phyloP scores from a whole-genome alignment of 1,140 invertebrate species.

The Delia radicum region DNA sequence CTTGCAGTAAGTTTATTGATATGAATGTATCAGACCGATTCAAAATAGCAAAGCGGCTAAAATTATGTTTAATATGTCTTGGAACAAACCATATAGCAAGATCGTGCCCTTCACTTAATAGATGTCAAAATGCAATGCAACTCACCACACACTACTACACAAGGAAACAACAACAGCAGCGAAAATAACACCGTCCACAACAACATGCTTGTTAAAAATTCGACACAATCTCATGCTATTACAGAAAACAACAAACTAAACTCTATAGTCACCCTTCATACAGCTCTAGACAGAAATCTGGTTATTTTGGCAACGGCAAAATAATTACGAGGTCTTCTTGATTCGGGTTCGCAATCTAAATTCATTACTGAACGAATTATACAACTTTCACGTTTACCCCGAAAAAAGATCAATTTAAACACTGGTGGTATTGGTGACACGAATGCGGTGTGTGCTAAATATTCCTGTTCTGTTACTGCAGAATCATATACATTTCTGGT shows the following conservation, averaged over 20 bases:
- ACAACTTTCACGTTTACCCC: not conserved
- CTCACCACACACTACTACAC: not conserved
- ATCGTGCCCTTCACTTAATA: not conserved
- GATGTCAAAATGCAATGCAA: not conserved
- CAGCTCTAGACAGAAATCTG: not conserved
- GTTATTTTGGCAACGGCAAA: too few relatives aligned
- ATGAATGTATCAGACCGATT: not conserved
- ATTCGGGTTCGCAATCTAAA: not conserved
- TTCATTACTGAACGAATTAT: slow-evolving; percentile 8
- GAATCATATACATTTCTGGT: not conserved
- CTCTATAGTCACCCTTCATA: not conserved
- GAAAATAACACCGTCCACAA: too few relatives aligned
- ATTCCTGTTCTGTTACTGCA: not conserved
- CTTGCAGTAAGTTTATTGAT: not conserved
- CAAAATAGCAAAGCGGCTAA: not conserved
- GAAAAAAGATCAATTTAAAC: not conserved
- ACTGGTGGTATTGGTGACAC: not conserved
- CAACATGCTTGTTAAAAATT: too few relatives aligned
- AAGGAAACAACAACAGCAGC: not conserved
- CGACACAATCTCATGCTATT: not conserved
- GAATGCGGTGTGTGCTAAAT: not conserved
- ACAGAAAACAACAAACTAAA: not conserved
- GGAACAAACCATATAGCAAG: not conserved
- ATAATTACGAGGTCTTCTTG: not conserved
- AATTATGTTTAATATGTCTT: not conserved